These are phyloP conservation scores for Rhynchophorus ferrugineus DNA, from an alignment of 1,140 invertebrate species.

Conservation along the genomic window DNA sequence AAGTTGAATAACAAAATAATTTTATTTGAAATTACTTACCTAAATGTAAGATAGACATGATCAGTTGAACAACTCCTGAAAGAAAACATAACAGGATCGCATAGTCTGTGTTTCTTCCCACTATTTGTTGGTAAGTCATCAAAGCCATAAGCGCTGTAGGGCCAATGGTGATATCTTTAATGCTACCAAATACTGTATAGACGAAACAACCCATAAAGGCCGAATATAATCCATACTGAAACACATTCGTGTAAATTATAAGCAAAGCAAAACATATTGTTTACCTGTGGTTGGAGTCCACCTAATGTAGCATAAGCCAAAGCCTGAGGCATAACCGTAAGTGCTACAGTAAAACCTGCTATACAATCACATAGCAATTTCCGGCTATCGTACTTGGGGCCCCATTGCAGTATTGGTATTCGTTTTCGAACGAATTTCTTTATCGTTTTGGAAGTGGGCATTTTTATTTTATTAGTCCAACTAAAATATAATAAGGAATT, in stretches of 20 bases:
- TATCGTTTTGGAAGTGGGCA: conserved; percentile 14
- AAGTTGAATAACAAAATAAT: background rate
- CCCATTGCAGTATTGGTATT: conserved; percentile 60
- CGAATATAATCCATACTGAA: conserved; percentile 84
- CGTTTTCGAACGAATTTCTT: conserved; percentile 30
- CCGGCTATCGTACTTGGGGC: conserved; percentile 61
- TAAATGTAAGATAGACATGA: conserved; percentile 77
- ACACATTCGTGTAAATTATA: conserved; percentile 23
- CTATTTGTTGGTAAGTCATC: conserved; percentile 70
- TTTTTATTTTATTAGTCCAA: conserved; percentile 1
- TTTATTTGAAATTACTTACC: conserved; percentile 42
- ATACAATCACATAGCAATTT: conserved; percentile 68
- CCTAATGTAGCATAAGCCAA: conserved; percentile 79
- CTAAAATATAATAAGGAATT: too few species aligned
- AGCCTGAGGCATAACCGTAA: conserved; percentile 86
- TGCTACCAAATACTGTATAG: conserved; percentile 84
- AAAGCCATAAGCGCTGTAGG: conserved; percentile 77
- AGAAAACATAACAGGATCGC: conserved; percentile 79
- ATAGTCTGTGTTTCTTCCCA: conserved; percentile 62
- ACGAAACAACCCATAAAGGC: conserved; percentile 88
- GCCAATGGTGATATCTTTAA: conserved; percentile 85
- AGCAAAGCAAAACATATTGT: background rate
- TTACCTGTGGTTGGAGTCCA: conserved; percentile 71
- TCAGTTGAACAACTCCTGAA: conserved; percentile 70
- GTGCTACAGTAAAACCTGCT: conserved; percentile 76